Percentiles rank a stretch among this genome's conserved stretches.
Evolutionary conservation across 2,797 vertebrate species (phyloP).

Genomic region (Pelobates cultripes): DNA sequence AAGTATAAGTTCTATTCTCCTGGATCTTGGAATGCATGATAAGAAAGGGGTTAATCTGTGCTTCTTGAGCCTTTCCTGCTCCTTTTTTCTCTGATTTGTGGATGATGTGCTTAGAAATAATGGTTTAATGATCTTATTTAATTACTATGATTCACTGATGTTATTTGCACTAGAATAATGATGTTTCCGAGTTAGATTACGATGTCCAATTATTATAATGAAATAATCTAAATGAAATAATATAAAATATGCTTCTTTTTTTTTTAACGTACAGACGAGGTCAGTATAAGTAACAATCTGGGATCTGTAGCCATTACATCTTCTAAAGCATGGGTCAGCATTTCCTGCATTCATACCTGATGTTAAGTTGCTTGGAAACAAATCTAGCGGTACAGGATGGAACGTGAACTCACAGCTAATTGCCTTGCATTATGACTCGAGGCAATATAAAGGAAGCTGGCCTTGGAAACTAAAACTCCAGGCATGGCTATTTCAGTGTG

Average conservation of each 20-base stretch:
- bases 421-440: not conserved
- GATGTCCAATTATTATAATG: not conserved
- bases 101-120: too few relatives aligned
- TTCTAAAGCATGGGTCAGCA: conserved; percentile 29
- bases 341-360: conserved; percentile 34
- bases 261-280: not conserved
- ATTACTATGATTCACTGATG: not conserved
- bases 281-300: conserved; percentile 27
- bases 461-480: not conserved
- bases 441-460: not conserved
- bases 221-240: conserved; percentile 25
- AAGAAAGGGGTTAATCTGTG: too few relatives aligned
- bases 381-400: conserved; percentile 32
- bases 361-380: conserved; percentile 49
- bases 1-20: too few relatives aligned
- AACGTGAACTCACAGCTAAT: conserved; percentile 16
- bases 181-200: not conserved
- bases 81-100: too few relatives aligned
- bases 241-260: not conserved
- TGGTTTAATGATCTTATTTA: not conserved
- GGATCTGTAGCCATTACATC: conserved; percentile 27
- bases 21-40: too few relatives aligned
- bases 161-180: not conserved
- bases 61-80: too few relatives aligned
- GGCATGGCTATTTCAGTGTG: too few relatives aligned